Percentiles rank a stretch among this genome's conserved stretches.
Conservation (phyloP, 2,113 vertebrate genomes). For the Arenaria interpres region DNA sequence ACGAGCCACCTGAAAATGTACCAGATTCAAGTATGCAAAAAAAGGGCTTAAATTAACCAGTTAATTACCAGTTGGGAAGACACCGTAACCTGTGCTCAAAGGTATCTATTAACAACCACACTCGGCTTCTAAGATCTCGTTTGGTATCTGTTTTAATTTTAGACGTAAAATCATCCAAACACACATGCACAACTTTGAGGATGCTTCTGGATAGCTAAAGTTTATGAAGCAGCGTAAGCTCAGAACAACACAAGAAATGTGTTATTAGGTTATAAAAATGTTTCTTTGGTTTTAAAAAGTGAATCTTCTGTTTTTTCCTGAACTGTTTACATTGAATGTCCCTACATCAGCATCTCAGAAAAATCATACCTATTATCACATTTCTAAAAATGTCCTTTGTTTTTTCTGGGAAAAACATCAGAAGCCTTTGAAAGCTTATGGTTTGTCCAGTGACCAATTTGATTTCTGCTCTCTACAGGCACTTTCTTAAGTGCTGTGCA, state of each 20-base stretch:
- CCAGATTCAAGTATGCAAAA: neutral
- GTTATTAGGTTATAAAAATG: neutral
- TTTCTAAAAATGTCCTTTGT: neutral
- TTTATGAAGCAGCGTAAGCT: neutral
- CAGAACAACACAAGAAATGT: neutral
- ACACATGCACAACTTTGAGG: neutral
- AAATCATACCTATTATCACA: neutral
- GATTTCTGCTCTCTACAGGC: slow-evolving; percentile 56
- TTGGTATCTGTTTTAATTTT: neutral
- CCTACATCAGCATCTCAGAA: neutral
- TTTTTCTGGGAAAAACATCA: neutral
- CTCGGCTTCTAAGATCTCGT: neutral
- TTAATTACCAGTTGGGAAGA: neutral
- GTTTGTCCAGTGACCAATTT: neutral
- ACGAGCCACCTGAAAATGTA: neutral
- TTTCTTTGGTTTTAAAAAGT: neutral
- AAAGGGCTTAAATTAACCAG: neutral
- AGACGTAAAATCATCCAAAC: neutral
- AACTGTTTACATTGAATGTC: neutral
- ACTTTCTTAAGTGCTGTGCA: slow-evolving; percentile 25
- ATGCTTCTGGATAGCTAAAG: neutral
- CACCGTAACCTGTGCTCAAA: neutral
- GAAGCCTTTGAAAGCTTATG: slow-evolving; percentile 14
- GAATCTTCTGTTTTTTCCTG: neutral
- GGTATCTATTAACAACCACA: neutral